phyloP scores from a whole-genome alignment of 1,140 invertebrate species.

The Harpegnathos saltator region DNA sequence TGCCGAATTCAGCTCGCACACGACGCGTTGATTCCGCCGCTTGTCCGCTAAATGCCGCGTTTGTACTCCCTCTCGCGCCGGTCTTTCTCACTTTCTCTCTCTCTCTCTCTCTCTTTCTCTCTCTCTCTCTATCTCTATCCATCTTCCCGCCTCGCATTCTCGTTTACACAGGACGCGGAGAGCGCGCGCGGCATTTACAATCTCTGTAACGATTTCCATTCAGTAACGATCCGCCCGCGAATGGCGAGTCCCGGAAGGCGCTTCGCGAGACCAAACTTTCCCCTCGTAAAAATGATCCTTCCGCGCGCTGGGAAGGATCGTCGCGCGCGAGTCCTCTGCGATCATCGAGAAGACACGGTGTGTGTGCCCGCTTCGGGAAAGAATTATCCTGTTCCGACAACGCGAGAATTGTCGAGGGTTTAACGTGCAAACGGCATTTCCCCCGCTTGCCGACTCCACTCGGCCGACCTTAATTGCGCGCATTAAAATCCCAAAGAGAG shows the following conservation, averaged over 20 bases:
- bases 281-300: constrained; percentile 58
- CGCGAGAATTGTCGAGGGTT: no score
- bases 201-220: constrained; percentile 61
- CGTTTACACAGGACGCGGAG: constrained; percentile 8
- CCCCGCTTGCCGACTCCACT: no score
- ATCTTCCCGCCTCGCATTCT: constrained; percentile 9
- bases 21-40: constrained; percentile 48
- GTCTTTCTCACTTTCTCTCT: constrained; percentile 8
- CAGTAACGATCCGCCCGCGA: constrained; percentile 53
- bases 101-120: not conserved
- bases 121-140: not conserved
- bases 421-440: no score
- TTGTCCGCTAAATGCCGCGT: constrained; percentile 58
- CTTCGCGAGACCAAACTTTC: constrained; percentile 49
- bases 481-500: not conserved
- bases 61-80: constrained; percentile 45
- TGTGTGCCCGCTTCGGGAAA: not conserved
- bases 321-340: no score
- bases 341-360: not conserved
- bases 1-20: constrained; percentile 55
- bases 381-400: no score
- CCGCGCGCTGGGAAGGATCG: constrained; percentile 4
- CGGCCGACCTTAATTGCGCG: not conserved
- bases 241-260: constrained; percentile 48
- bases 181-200: constrained; percentile 47